These are phyloP conservation scores for Galerucella calmariensis DNA, from an alignment of 2,888 invertebrate genomes.

Conservation along the genomic window DNA sequence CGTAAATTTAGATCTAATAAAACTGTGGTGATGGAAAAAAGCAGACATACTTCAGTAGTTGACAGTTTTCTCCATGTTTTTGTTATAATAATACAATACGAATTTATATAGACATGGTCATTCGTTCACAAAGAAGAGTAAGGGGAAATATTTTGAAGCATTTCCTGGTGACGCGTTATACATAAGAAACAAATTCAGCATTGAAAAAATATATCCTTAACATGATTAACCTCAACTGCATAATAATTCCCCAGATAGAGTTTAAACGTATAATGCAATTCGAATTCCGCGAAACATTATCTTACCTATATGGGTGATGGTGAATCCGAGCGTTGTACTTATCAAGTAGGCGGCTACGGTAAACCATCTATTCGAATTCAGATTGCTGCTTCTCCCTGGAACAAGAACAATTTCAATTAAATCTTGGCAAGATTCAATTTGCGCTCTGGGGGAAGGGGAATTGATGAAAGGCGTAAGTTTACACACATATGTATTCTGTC, in stretches of 20 bases:
- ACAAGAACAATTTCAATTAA: constrained; percentile 44
- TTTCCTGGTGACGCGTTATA: too few species aligned
- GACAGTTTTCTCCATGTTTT: too few species aligned
- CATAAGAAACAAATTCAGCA: too few species aligned
- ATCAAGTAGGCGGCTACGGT: constrained; percentile 45
- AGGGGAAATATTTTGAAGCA: too few species aligned
- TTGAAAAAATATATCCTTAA: not conserved
- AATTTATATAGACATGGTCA: too few species aligned
- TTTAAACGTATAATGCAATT: constrained; percentile 2
- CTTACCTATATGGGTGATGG: constrained; percentile 47
- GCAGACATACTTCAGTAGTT: too few species aligned
- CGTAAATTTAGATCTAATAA: too few species aligned
- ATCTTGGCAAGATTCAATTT: constrained; percentile 33
- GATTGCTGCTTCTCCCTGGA: constrained; percentile 49
- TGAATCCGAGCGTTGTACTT: constrained; percentile 45
- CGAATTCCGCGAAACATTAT: constrained; percentile 20
- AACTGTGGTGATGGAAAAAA: too few species aligned
- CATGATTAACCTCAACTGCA: not conserved
- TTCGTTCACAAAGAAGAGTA: too few species aligned
- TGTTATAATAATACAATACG: too few species aligned
- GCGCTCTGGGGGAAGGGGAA: constrained; percentile 16
- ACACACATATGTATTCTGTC: constrained; percentile 28
- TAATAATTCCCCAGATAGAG: not conserved
- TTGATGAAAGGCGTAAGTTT: constrained; percentile 34
- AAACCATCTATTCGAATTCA: constrained; percentile 47